Conservation (phyloP, 2,888 invertebrate genomes). For the Drosophila gaucha region DNA sequence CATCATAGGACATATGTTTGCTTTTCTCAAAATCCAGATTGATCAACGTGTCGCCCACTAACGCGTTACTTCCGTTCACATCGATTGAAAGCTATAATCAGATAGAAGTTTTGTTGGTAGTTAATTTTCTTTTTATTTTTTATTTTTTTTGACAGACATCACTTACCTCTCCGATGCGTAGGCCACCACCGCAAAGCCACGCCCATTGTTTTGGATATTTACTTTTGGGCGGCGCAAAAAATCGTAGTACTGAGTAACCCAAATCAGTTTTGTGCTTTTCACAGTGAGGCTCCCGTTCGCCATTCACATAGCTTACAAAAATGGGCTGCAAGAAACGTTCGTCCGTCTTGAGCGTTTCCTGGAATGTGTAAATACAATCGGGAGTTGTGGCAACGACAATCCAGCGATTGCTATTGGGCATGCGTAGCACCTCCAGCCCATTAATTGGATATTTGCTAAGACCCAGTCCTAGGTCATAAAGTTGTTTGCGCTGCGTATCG, state of each 20-base stretch:
- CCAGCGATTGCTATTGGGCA: slow-evolving; percentile 90
- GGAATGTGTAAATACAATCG: slow-evolving; percentile 94
- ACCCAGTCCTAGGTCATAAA: slow-evolving; percentile 94
- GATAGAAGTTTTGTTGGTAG: neutral
- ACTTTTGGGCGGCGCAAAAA: slow-evolving; percentile 89
- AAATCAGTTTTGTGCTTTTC: slow-evolving; percentile 90
- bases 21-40: slow-evolving; percentile 68
- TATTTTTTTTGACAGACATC: no score
- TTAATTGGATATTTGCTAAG: slow-evolving; percentile 91
- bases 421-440: slow-evolving; percentile 93
- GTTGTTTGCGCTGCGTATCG: slow-evolving; percentile 95
- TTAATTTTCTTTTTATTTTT: no score
- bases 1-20: slow-evolving; percentile 75
- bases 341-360: slow-evolving; percentile 90
- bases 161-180: slow-evolving; percentile 91
- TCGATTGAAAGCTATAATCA: slow-evolving; percentile 54
- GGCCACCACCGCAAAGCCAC: slow-evolving; percentile 94
- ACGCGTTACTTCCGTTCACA: slow-evolving; percentile 28
- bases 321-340: slow-evolving; percentile 88
- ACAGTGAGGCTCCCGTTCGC: slow-evolving; percentile 85
- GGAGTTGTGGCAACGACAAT: slow-evolving; percentile 94
- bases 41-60: slow-evolving; percentile 68
- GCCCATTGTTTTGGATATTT: slow-evolving; percentile 92
- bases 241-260: slow-evolving; percentile 91
- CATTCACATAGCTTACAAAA: slow-evolving; percentile 74